Conservation (phyloP, 2,888 invertebrate species). For the Coronaproctus castanopsis region DNA sequence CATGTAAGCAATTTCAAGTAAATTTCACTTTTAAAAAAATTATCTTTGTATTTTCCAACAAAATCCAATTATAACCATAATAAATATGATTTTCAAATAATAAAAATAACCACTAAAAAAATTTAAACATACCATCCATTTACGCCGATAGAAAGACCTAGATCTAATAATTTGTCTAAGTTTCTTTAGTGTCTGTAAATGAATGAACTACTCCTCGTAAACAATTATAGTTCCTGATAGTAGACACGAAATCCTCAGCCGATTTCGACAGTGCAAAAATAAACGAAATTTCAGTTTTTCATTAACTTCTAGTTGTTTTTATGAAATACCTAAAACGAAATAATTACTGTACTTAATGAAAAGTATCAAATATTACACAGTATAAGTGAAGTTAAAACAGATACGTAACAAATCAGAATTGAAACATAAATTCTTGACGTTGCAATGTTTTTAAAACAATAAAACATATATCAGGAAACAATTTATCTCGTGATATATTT, state of each 20-base stretch:
- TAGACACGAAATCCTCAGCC: conserved; percentile 53
- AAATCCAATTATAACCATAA: too few relatives aligned
- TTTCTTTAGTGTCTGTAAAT: conserved; percentile 68
- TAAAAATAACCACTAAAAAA: too few relatives aligned
- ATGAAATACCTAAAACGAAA: conserved; percentile 53
- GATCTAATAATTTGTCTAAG: conserved; percentile 51
- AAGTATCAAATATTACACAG: not conserved
- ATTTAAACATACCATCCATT: conserved; percentile 76
- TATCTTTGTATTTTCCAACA: too few relatives aligned
- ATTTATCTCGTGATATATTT: too few relatives aligned
- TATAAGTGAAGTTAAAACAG: not conserved
- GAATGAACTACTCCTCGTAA: conserved; percentile 67
- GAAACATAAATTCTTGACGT: too few relatives aligned
- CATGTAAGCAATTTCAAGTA: too few relatives aligned
- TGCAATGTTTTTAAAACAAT: too few relatives aligned
- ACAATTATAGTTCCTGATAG: conserved; percentile 30
- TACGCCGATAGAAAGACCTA: conserved; percentile 73
- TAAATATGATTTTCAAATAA: too few relatives aligned
- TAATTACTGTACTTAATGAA: not conserved
- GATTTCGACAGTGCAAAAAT: conserved; percentile 81
- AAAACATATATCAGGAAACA: too few relatives aligned
- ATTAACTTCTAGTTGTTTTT: conserved; percentile 60
- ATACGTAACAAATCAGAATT: too few relatives aligned
- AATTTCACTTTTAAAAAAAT: too few relatives aligned
- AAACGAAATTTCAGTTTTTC: conserved; percentile 55